These are phyloP conservation scores for Serilophus lunatus DNA, from an alignment of 2,113 vertebrate genomes.

Conservation along the genomic window DNA sequence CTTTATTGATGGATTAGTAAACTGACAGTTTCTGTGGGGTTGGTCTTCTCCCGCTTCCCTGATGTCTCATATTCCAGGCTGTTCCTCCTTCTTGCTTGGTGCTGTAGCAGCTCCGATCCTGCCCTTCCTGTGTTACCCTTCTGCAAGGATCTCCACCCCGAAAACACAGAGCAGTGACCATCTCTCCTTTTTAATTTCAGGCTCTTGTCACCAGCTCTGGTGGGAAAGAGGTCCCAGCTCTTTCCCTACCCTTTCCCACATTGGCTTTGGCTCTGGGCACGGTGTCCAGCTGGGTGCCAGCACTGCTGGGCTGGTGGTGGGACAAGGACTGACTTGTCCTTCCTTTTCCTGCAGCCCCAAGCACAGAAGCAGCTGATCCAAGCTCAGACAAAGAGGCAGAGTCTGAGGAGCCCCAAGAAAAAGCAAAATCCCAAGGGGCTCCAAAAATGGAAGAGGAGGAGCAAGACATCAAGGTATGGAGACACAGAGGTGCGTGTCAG, in stretches of 20 bases:
- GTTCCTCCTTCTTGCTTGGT: background rate
- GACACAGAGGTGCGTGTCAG: accelerated
- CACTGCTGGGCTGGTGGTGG: background rate
- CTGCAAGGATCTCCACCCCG: background rate
- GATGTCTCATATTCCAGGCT: accelerated
- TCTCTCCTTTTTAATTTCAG: background rate
- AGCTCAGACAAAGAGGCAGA: slow-evolving; percentile 79
- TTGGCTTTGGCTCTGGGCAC: background rate
- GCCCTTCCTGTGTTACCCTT: accelerated
- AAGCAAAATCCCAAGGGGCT: slow-evolving; percentile 65
- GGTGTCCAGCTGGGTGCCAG: background rate
- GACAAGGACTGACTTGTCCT: background rate
- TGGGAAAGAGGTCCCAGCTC: background rate
- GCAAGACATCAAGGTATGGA: slow-evolving; percentile 86
- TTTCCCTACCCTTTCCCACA: background rate
- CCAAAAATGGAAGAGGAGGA: slow-evolving; percentile 82
- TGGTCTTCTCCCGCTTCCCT: background rate
- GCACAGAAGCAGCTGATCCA: slow-evolving; percentile 71
- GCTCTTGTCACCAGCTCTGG: background rate
- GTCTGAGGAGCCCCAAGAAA: slow-evolving; percentile 77
- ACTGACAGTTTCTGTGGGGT: accelerated
- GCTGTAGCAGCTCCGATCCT: background rate
- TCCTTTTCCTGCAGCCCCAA: slow-evolving; percentile 55
- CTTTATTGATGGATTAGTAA: background rate
- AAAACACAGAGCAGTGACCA: background rate